These are phyloP conservation scores for Apoderus coryli DNA, from an alignment of 2,888 invertebrate species.

Conservation along the genomic window DNA sequence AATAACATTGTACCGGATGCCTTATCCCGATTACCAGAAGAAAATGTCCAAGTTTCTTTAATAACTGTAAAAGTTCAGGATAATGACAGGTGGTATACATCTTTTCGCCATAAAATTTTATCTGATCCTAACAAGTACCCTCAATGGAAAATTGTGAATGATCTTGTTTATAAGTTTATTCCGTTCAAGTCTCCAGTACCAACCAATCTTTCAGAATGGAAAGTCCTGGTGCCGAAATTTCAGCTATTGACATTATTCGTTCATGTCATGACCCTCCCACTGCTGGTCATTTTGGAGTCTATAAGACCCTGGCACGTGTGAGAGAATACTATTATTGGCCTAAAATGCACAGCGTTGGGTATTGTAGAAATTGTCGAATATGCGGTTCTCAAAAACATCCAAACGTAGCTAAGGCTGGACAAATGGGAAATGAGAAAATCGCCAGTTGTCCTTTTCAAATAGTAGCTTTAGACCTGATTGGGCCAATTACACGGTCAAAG, in stretches of 20 bases:
- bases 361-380: slow-evolving; percentile 13
- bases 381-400: slow-evolving; percentile 17
- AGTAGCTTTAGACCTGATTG: slow-evolving; percentile 15
- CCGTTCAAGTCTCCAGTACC: slow-evolving; percentile 7
- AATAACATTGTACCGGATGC: slow-evolving; percentile 13
- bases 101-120: neutral
- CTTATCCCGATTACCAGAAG: slow-evolving; percentile 10
- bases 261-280: slow-evolving; percentile 15
- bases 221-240: slow-evolving; percentile 16
- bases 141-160: slow-evolving; percentile 6
- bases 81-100: too few species aligned
- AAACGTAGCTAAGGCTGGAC: slow-evolving; percentile 12
- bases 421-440: slow-evolving; percentile 16
- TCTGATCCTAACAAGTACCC: too few species aligned
- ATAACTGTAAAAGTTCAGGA: too few species aligned
- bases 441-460: slow-evolving; percentile 15
- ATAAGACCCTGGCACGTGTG: slow-evolving; percentile 14
- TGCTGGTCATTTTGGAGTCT: slow-evolving; percentile 16
- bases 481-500: slow-evolving; percentile 16
- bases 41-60: too few species aligned
- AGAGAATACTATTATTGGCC: slow-evolving; percentile 17
- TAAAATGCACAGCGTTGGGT: slow-evolving; percentile 15
- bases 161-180: slow-evolving; percentile 11
- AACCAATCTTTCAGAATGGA: slow-evolving; percentile 16
- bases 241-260: slow-evolving; percentile 12